Evolutionary conservation across 2,888 invertebrate genomes (phyloP), one percentile per base, ranked within the genome.

Genomic region (Ectemnius lituratus): DNA sequence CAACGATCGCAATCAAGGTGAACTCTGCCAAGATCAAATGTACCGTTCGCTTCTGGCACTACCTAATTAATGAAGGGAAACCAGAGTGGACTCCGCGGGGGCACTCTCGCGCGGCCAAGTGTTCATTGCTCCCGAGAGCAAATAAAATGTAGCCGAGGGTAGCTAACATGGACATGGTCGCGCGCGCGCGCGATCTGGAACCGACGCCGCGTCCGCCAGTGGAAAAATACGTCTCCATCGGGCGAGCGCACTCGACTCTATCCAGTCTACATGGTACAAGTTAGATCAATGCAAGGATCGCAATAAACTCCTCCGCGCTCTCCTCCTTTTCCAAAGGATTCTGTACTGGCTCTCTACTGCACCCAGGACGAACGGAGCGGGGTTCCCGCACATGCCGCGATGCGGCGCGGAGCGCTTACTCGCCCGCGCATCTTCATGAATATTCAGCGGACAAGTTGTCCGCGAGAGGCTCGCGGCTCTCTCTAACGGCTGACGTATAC

Each of bases 401-500:
- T 3, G 23, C 46, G 62, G 71, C 23, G 23, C 46, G 62, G 71
- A 73, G 73, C 67, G 52, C 37, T 4, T 3, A 3, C 28, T 37
- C 28, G 28, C 20, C 2, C 23, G 23, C 37, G 37, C 37, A 11
- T 11, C 5, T 78, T 88, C 88, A 88, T 88, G 88, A 88, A 88
- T 88, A 88, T 88, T 87, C 88, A 88, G 76, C 80, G 81, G 78
- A 87, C 86, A 86, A 86, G 87, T 84, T 88, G 88, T 86, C 82
- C 84, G 80, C 74, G 82, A 82, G 85, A 81, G 72, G 81, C 83
- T 87, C 73, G 82, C 81, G 78, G 84, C 68, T 82, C 37, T 37
- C 37, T 37, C 75, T 80, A 77, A 61, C 80, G 80, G 69, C 75
- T 87, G 86, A 87, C 86, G 84, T 88, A 87, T 85, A 86, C 82